Percentiles rank a stretch among this genome's conserved stretches.
phyloP scores from a whole-genome alignment of 2,888 invertebrate genomes.

The Ichneumon xanthorius region DNA sequence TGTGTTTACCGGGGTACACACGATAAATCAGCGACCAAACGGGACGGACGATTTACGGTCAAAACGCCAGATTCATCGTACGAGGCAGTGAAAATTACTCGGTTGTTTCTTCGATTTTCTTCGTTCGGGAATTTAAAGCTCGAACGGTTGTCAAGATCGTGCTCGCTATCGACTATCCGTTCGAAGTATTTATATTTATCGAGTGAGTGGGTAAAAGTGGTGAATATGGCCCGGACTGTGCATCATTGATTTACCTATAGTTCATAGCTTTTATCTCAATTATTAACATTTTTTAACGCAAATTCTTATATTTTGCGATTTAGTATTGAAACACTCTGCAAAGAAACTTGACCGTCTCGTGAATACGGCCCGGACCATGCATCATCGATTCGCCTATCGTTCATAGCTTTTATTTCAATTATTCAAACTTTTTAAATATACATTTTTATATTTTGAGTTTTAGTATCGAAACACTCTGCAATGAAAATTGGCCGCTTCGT shows the following conservation, averaged over 20 bases:
- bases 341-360: conserved; percentile 30
- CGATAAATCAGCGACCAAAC: conserved; percentile 9
- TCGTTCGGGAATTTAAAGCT: background rate
- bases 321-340: background rate
- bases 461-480: background rate
- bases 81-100: background rate
- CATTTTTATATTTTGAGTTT: background rate
- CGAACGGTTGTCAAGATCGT: background rate
- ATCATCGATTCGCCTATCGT: too few relatives aligned
- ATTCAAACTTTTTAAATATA: background rate
- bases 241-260: too few relatives aligned
- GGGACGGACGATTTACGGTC: background rate
- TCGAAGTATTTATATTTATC: background rate
- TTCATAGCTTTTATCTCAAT: too few relatives aligned
- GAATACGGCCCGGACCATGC: too few relatives aligned
- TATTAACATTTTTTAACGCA: background rate
- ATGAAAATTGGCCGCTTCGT: conserved; percentile 35
- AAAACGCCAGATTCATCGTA: background rate
- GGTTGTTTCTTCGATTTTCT: background rate
- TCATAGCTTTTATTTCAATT: too few relatives aligned
- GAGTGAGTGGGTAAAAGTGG: too few relatives aligned
- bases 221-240: too few relatives aligned
- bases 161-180: background rate
- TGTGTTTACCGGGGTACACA: background rate
- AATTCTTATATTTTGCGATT: background rate